Percentiles rank a stretch among this genome's conserved stretches.
These are phyloP conservation scores for Eustalomyia histrio DNA, from an alignment of 2,888 invertebrate species.

Conservation along the genomic window DNA sequence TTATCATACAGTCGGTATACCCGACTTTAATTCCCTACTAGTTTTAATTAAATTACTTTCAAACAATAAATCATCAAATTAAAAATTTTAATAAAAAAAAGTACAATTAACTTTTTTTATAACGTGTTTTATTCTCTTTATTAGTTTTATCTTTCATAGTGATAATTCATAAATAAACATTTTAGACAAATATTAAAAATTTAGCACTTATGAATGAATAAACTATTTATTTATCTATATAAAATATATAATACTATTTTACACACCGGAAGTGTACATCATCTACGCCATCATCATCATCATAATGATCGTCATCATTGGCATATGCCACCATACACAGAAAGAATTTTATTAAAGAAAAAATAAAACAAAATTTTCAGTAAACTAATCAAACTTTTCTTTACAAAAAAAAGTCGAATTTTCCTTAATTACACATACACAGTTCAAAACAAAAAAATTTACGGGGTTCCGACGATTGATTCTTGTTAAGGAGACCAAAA, in stretches of 20 bases:
- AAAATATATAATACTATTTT: too few relatives aligned
- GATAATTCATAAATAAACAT: neutral
- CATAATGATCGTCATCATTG: conserved; percentile 7
- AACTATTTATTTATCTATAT: neutral
- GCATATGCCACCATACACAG: neutral
- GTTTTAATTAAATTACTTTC: conserved; percentile 35
- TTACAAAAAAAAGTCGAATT: too few relatives aligned
- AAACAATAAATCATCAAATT: conserved; percentile 16
- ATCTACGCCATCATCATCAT: conserved; percentile 50
- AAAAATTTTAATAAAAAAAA: conserved; percentile 5
- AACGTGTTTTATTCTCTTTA: neutral
- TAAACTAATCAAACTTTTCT: too few relatives aligned
- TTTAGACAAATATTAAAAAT: neutral
- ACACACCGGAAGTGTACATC: conserved; percentile 54
- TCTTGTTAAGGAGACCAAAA: too few relatives aligned
- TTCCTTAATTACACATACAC: too few relatives aligned
- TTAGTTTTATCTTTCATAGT: neutral
- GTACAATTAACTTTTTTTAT: neutral
- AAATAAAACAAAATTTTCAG: too few relatives aligned
- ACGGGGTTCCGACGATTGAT: too few relatives aligned
- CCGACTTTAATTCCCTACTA: too few relatives aligned
- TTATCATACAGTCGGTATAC: too few relatives aligned
- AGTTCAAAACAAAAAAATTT: too few relatives aligned
- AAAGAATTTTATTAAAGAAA: too few relatives aligned
- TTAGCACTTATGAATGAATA: neutral